Evolutionary conservation across 2,113 vertebrate genomes (phyloP).

Genomic region (Pungitius pungitius): DNA sequence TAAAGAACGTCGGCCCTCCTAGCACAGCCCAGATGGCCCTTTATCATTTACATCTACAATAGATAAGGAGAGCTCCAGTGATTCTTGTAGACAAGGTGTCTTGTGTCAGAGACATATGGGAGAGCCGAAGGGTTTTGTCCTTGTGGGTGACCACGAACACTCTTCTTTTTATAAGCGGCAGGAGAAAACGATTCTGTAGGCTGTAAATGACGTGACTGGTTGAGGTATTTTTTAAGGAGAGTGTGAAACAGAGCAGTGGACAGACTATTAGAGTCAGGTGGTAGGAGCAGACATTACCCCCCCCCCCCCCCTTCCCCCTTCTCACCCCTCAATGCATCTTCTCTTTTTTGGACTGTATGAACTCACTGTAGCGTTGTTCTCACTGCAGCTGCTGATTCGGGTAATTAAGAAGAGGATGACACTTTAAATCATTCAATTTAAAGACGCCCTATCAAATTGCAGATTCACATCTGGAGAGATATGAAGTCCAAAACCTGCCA

Average conservation of each 20-base stretch:
- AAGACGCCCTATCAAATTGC: too few species aligned
- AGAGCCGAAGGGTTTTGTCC: slow-evolving; percentile 29
- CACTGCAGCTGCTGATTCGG: background rate
- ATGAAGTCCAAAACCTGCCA: slow-evolving; percentile 3
- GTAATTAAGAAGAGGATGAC: slow-evolving; percentile 5
- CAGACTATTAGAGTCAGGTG: slow-evolving; percentile 71
- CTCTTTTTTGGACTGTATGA: slow-evolving; percentile 15
- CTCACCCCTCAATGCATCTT: background rate
- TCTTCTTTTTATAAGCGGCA: slow-evolving; percentile 62
- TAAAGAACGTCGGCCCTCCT: background rate
- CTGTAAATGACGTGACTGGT: slow-evolving; percentile 70
- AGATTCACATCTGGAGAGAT: too few species aligned
- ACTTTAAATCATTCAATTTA: slow-evolving; percentile 27
- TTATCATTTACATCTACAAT: slow-evolving; percentile 3
- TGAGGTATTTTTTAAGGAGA: slow-evolving; percentile 69
- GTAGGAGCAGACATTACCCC: slow-evolving; percentile 52
- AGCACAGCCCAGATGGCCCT: background rate
- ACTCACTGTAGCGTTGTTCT: slow-evolving; percentile 25
- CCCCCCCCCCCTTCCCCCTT: background rate
- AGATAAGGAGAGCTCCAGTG: background rate
- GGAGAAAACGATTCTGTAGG: slow-evolving; percentile 63
- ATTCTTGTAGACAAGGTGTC: background rate
- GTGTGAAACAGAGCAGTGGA: slow-evolving; percentile 28
- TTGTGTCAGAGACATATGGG: slow-evolving; percentile 34
- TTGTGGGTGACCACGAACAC: slow-evolving; percentile 48